These are phyloP conservation scores for Oryctes rhinoceros DNA, from an alignment of 1,140 invertebrate species.

Conservation along the genomic window DNA sequence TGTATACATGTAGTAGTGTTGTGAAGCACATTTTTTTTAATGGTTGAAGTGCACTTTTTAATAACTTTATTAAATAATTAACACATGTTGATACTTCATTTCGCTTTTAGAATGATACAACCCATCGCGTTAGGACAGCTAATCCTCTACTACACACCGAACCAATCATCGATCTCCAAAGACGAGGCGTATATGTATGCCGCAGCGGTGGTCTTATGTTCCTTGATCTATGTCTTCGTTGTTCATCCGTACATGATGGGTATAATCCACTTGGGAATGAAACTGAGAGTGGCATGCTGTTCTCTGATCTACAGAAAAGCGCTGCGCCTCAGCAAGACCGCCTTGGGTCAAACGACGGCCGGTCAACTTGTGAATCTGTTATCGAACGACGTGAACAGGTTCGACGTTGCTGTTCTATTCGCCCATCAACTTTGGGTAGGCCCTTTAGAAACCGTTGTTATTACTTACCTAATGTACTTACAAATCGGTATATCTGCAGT, in stretches of 20 bases:
- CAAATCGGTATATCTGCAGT: constrained; percentile 79
- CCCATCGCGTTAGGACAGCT: constrained; percentile 56
- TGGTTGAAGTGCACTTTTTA: neutral
- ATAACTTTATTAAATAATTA: constrained; percentile 59
- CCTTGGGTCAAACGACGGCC: constrained; percentile 78
- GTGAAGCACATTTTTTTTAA: too few relatives aligned
- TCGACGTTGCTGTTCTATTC: constrained; percentile 76
- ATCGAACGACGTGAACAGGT: constrained; percentile 82
- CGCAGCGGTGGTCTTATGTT: constrained; percentile 73
- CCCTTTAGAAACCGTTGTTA: constrained; percentile 80
- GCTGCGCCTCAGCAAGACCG: constrained; percentile 73
- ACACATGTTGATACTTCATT: neutral
- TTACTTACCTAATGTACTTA: constrained; percentile 82
- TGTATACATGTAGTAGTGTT: too few relatives aligned
- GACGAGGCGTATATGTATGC: constrained; percentile 73
- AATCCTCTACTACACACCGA: constrained; percentile 54
- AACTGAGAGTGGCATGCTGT: constrained; percentile 79
- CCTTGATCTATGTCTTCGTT: constrained; percentile 74
- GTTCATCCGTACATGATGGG: constrained; percentile 84
- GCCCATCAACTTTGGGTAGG: constrained; percentile 84
- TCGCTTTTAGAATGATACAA: constrained; percentile 55
- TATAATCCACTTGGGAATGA: constrained; percentile 79
- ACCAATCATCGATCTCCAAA: constrained; percentile 57
- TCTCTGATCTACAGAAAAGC: constrained; percentile 84
- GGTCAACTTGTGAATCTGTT: constrained; percentile 89